Evolutionary conservation across 1,140 invertebrate genomes (phyloP), one percentile per base, ranked within the genome.

Genomic region (Hyles vespertilio): DNA sequence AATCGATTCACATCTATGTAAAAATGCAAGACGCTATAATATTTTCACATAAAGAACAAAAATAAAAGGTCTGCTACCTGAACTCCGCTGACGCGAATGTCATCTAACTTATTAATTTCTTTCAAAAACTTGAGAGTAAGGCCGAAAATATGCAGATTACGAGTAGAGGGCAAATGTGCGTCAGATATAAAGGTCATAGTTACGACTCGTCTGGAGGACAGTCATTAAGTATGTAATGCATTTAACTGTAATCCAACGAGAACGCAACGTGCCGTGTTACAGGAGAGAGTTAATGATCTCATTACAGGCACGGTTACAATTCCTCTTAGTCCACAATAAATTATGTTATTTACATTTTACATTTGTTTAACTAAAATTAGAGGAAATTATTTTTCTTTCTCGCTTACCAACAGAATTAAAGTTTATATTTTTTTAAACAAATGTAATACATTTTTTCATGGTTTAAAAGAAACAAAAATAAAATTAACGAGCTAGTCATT

Each of bases 191-290:
- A 73, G 66, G 69, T 63, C 66, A 52, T 51, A 59, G 62, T 65
- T 66, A 71, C 69, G 65, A 52, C 55, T 50, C 56, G 67, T 67
- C 64, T 69, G 56, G 69, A 71, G 62, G 69, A 71, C 59, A 58
- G 62, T 70, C 57, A 67, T 70, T 65, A 68, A 55, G 44, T 48
- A 45, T 51, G 59, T 45, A 51, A 40, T 57, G 40, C 59, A 53
- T 51, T 50, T 56, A 59, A 51, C 33, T 36, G 32, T 55, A 59
- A 59, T 45, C 46, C 57, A 44, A 61, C 56, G 58, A 56, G 51
- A 66, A 49, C 22, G 22, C 22, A 22, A 46, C 32, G 47, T 49
- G 11, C 52, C 36, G 9, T 9, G 32, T 22, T 54, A 54, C 12
- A 54, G 12, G 12, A 9, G 10, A 54, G 7, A 36, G 32, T 3